These are phyloP conservation scores for Aptenodytes forsteri DNA, from an alignment of 2,113 vertebrate species.

Conservation along the genomic window DNA sequence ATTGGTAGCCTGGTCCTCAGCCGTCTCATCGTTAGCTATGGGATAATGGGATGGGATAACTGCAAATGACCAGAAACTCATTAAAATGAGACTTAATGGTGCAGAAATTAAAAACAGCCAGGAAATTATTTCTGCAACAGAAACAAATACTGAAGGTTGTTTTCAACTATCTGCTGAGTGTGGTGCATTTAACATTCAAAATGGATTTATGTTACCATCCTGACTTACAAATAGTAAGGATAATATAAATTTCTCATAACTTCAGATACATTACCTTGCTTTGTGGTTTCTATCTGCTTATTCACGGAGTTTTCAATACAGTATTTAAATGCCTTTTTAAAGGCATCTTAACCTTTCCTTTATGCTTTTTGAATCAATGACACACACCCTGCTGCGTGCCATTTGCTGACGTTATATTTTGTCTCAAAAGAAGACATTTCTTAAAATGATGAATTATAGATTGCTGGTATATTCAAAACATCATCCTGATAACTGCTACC, in stretches of 20 bases:
- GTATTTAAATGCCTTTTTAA: not conserved
- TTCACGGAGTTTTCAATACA: not conserved
- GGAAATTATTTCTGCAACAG: not conserved
- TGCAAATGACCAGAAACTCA: not conserved
- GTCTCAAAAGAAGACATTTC: not conserved
- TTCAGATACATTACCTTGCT: not conserved
- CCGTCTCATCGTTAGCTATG: not conserved
- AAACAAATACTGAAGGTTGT: not conserved
- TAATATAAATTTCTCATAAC: not conserved
- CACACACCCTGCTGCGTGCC: not conserved
- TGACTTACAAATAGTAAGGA: not conserved
- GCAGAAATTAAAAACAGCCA: not conserved
- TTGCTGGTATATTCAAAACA: not conserved
- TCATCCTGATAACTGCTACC: not conserved
- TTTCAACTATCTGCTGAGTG: not conserved
- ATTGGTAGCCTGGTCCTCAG: not conserved
- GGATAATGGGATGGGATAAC: not conserved
- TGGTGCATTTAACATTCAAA: not conserved
- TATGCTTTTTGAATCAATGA: not conserved
- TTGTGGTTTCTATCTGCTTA: not conserved
- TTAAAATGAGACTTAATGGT: not conserved
- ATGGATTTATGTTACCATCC: not conserved
- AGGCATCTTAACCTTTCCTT: not conserved
- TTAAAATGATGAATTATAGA: not conserved
- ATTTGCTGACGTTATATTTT: not conserved